Evolutionary conservation across 2,113 vertebrate species (phyloP), one percentile per base, ranked within the genome.

Genomic region (Leucopternis melanops): DNA sequence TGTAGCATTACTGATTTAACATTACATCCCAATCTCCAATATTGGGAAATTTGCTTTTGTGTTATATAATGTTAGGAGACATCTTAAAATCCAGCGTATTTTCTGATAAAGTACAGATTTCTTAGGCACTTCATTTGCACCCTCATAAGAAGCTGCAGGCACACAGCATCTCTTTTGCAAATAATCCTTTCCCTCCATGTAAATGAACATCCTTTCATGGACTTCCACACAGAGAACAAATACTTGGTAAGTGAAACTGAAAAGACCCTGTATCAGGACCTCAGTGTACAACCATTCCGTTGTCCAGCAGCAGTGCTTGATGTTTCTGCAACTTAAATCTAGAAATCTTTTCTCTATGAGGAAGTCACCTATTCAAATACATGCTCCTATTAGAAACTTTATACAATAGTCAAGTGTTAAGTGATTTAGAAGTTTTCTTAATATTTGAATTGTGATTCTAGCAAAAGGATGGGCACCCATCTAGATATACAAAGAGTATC

Each of bases 31-130:
- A 38, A 38, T 38, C 71, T 93, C 82, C 92, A 77, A 67, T 66
- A 92, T 11, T 79, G 86, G 86, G 52, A 96, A 97, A 95, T 79
- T 88, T 88, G 17, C 85, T 91, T 96, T 95, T 95, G 91, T 93
- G 45, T 66, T 91, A 72, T 26, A 62, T 80, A 95, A 91, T 40
- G 47, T 90, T 93, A 89, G 45, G 42, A 94, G 86, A 75, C 81
- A 65, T 86, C 69, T 94, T 90, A 79, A 95, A 95, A 20, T 52
- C 58, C 25, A n/a, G 63, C 34, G 70, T 40, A 44, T 73, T 96
- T 94, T 80, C 62, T 75, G 70, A 75, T 40, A 65, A 95, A 95
- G 42, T 50, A 67, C 4, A 6, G 38, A 81, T 83, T 83, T 93
- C 40, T 62, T 82, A 78, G 36, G 73, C 32, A 44, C 11, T 91